Percentiles rank a stretch among this genome's conserved stretches.
Evolutionary conservation across 2,797 vertebrate species (phyloP).

Genomic region (Smutsia temminckii): DNA sequence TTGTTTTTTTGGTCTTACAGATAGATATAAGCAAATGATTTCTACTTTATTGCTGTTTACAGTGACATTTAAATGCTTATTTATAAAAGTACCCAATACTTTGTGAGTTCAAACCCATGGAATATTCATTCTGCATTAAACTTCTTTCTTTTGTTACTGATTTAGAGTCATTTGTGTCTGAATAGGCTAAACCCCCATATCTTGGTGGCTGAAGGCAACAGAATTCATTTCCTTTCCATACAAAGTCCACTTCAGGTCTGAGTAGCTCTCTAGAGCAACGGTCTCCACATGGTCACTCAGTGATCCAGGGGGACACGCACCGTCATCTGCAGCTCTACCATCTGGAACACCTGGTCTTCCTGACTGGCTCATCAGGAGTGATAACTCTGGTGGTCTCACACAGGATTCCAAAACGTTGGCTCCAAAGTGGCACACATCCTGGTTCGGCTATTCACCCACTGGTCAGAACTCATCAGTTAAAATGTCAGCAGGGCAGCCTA

Average conservation of each 20-base stretch:
- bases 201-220: neutral
- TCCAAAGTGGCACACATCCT: neutral
- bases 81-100: neutral
- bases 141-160: neutral
- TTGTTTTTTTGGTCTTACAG: neutral
- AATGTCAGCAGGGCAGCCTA: too few species aligned
- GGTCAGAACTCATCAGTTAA: neutral
- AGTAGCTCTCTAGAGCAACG: neutral
- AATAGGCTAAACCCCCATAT: neutral
- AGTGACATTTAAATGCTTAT: neutral
- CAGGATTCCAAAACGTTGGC: neutral
- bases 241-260: neutral
- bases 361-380: rapidly evolving
- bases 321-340: neutral
- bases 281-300: neutral
- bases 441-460: neutral
- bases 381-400: neutral
- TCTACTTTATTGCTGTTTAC: neutral
- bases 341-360: neutral
- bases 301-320: neutral
- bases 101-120: neutral
- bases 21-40: neutral
- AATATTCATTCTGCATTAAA: neutral
- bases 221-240: neutral
- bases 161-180: neutral